Percentiles rank a stretch among this genome's conserved stretches.
Conservation (phyloP, 64 coral and sea anemone species). For the Catalaphyllia jardinei region DNA sequence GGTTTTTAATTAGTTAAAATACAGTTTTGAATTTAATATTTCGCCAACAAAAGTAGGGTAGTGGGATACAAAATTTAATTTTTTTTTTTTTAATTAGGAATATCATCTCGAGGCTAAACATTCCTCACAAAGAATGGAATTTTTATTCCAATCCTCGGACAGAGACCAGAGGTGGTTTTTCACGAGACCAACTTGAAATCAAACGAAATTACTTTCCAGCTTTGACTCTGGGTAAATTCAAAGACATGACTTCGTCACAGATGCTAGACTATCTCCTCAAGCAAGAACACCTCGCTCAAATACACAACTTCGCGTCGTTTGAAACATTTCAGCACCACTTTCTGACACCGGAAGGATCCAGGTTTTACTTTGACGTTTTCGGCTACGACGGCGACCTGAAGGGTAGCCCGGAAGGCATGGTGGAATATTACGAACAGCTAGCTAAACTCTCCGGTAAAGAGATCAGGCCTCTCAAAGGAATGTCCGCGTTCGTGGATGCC, state of each 20-base stretch:
- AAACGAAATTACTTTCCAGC: slow-evolving; percentile 11
- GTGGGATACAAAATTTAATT: too few species aligned
- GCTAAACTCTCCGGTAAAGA: slow-evolving; percentile 22
- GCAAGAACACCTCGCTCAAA: not conserved
- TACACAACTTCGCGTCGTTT: slow-evolving; percentile 19
- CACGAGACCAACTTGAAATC: slow-evolving; percentile 25
- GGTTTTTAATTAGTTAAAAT: too few species aligned
- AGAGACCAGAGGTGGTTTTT: not conserved
- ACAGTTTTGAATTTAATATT: too few species aligned
- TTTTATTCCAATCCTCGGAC: slow-evolving; percentile 30
- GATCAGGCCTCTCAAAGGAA: slow-evolving; percentile 9
- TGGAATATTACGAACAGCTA: slow-evolving; percentile 22
- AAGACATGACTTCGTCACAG: slow-evolving; percentile 9
- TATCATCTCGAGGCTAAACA: slow-evolving; percentile 7
- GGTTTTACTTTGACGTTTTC: slow-evolving; percentile 26
- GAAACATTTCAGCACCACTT: slow-evolving; percentile 41
- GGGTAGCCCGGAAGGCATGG: slow-evolving; percentile 19
- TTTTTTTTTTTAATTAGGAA: not conserved
- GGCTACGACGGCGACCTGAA: slow-evolving; percentile 31
- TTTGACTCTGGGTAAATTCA: slow-evolving; percentile 21
- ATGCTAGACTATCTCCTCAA: slow-evolving; percentile 30
- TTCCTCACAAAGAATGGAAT: slow-evolving; percentile 16
- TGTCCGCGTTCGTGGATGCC: slow-evolving; percentile 16
- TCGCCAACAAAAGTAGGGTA: not conserved
- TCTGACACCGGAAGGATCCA: slow-evolving; percentile 17